Evolutionary conservation across 2,113 vertebrate genomes (phyloP).

Genomic region (Mystacornis crossleyi): DNA sequence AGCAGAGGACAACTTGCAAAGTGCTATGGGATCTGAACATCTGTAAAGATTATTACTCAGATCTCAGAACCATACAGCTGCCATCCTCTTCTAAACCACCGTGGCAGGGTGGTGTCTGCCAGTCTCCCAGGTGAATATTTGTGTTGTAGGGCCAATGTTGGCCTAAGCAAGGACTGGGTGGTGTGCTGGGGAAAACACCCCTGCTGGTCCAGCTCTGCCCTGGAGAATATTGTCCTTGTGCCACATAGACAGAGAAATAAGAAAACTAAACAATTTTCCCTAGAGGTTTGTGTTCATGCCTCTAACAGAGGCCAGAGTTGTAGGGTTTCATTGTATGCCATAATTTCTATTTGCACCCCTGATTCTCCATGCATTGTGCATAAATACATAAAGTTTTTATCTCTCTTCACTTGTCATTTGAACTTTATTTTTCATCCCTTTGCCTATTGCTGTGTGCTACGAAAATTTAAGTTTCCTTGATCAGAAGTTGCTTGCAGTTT

Average conservation of each 20-base stretch:
- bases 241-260: not conserved
- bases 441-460: not conserved
- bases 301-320: not conserved
- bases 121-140: not conserved
- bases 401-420: not conserved
- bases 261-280: not conserved
- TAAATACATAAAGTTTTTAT: not conserved
- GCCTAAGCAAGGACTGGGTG: too few species aligned
- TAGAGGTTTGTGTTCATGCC: not conserved
- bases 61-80: not conserved
- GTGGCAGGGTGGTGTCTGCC: too few species aligned
- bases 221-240: too few species aligned
- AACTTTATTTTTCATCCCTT: not conserved
- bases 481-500: not conserved
- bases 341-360: not conserved
- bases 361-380: not conserved
- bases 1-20: not conserved
- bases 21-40: not conserved
- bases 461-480: not conserved
- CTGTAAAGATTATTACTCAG: not conserved
- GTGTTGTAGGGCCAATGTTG: not conserved
- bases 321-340: not conserved
- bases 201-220: not conserved
- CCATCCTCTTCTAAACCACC: not conserved
- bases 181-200: not conserved